Percentiles rank a stretch among this genome's conserved stretches.
These are phyloP conservation scores for Pseudopodoces humilis DNA, from an alignment of 2,113 vertebrate species.

Conservation along the genomic window DNA sequence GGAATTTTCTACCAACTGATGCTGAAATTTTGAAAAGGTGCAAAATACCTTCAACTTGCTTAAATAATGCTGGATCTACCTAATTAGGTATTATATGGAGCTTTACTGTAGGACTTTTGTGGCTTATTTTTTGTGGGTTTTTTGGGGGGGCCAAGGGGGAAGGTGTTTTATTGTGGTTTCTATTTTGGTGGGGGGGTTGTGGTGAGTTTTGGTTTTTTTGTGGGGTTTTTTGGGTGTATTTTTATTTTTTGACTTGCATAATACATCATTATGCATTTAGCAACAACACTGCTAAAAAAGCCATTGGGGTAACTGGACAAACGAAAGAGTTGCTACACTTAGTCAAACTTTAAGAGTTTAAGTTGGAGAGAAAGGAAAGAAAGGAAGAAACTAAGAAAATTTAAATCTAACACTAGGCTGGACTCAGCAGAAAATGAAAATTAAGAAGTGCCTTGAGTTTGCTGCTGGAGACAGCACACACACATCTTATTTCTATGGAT, in stretches of 20 bases:
- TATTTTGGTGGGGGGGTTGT: not conserved
- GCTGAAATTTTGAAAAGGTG: not conserved
- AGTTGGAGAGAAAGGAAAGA: not conserved
- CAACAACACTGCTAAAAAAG: not conserved
- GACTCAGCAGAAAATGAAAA: not conserved
- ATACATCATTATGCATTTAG: not conserved
- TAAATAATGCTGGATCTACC: not conserved
- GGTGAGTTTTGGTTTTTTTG: not conserved
- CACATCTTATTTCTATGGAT: not conserved
- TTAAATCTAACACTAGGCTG: not conserved
- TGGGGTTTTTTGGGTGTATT: rapidly evolving
- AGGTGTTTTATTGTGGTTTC: not conserved
- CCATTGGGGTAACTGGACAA: not conserved
- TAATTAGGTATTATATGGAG: not conserved
- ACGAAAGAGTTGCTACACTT: not conserved
- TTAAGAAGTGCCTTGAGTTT: not conserved
- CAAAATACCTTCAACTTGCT: not conserved
- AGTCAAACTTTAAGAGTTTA: not conserved
- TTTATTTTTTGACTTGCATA: not conserved
- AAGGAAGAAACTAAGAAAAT: not conserved
- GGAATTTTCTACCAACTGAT: not conserved
- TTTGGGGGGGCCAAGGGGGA: rapidly evolving
- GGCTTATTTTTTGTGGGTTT: not conserved
- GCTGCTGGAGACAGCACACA: not conserved
- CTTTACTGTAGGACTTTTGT: not conserved